Evolutionary conservation across 2,113 vertebrate species (phyloP).

Genomic region (Columba livia): DNA sequence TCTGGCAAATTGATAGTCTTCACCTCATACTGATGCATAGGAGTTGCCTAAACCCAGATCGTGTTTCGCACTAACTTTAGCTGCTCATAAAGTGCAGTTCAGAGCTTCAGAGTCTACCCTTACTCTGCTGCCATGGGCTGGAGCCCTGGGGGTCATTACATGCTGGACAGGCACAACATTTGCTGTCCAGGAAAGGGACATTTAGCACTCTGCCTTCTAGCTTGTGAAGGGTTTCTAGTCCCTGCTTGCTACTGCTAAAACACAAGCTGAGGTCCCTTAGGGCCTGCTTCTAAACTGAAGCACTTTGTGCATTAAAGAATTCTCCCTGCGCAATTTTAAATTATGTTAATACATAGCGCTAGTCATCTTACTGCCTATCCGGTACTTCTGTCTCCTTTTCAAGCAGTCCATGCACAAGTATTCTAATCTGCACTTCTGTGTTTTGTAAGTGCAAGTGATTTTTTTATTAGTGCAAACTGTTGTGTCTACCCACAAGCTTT

Average conservation of each 20-base stretch:
- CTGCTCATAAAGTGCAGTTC: not conserved
- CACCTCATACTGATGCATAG: not conserved
- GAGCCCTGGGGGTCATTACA: not conserved
- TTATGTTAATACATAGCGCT: not conserved
- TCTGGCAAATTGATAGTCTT: not conserved
- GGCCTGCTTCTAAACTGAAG: not conserved
- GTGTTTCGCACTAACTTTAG: not conserved
- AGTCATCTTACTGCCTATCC: not conserved
- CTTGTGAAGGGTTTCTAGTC: not conserved
- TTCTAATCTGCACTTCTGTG: not conserved
- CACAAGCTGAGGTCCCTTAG: not conserved
- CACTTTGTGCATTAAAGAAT: not conserved
- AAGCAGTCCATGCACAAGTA: not conserved
- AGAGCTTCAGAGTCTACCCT: not conserved
- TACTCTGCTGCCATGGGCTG: not conserved
- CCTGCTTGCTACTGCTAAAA: not conserved
- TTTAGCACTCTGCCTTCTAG: not conserved
- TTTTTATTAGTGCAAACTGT: not conserved
- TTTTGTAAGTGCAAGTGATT: not conserved
- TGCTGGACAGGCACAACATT: not conserved
- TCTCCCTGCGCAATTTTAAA: not conserved
- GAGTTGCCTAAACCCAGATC: not conserved
- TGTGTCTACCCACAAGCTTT: not conserved
- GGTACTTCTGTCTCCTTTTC: not conserved
- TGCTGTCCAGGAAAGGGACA: not conserved